Percentiles rank a stretch among this genome's conserved stretches.
Conservation (phyloP, 1,140 invertebrate genomes). For the Pseudomyrmex cubaensis region DNA sequence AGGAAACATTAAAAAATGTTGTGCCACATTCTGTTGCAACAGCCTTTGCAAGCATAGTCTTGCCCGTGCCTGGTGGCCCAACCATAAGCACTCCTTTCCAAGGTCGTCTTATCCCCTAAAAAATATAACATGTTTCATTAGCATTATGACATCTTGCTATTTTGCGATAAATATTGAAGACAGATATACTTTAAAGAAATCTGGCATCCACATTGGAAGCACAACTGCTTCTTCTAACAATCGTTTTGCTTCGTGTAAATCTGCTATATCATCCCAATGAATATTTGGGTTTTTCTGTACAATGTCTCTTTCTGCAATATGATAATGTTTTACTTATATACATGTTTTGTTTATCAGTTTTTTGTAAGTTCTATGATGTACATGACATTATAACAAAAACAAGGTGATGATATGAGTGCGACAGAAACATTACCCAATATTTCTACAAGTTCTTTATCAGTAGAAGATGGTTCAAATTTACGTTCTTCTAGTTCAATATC, state of each 20-base stretch:
- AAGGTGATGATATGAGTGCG: background rate
- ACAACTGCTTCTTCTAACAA: constrained; percentile 99
- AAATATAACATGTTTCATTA: constrained; percentile 63
- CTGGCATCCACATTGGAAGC: constrained; percentile 98
- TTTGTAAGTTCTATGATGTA: background rate
- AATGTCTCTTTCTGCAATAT: constrained; percentile 95
- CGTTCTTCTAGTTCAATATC: constrained; percentile 92
- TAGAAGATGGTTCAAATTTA: constrained; percentile 95
- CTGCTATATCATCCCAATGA: constrained; percentile 98
- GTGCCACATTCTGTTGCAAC: constrained; percentile 99
- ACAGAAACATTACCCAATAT: constrained; percentile 89
- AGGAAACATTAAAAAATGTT: constrained; percentile 99
- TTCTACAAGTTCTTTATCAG: constrained; percentile 97
- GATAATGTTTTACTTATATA: constrained; percentile 8
- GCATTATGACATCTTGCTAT: background rate
- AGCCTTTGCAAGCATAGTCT: constrained; percentile 99
- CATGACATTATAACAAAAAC: too few relatives aligned
- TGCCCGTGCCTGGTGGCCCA: constrained; percentile 98
- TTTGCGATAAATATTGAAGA: background rate
- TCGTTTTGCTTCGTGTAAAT: constrained; percentile 97
- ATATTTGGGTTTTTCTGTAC: constrained; percentile 99
- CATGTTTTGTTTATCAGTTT: constrained; percentile 3
- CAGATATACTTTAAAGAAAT: constrained; percentile 95
- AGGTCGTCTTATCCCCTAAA: constrained; percentile 94
- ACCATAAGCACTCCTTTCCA: constrained; percentile 99